phyloP scores from a whole-genome alignment of 2,888 invertebrate genomes.

The Scelioninae gen. 2 region DNA sequence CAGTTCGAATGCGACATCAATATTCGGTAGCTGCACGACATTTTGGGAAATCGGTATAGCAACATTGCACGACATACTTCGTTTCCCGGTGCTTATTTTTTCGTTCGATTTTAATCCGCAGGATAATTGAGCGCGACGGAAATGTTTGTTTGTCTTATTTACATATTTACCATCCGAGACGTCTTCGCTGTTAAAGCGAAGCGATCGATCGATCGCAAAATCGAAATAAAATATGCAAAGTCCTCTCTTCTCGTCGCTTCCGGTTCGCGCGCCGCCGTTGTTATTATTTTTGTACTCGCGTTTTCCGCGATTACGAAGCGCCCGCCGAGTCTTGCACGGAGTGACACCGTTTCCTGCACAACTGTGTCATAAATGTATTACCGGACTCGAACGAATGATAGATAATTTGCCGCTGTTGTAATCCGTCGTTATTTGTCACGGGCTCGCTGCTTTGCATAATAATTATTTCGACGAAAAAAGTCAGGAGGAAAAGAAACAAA shows the following conservation, averaged over 20 bases:
- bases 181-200: too few relatives aligned
- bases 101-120: too few relatives aligned
- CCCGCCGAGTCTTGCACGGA: conserved; percentile 38
- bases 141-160: too few relatives aligned
- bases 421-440: conserved; percentile 34
- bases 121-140: too few relatives aligned
- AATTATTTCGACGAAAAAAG: too few relatives aligned
- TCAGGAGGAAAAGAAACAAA: not conserved
- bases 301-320: conserved; percentile 50
- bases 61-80: too few relatives aligned
- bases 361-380: conserved; percentile 57
- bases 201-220: conserved; percentile 35
- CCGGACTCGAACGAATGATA: conserved; percentile 39
- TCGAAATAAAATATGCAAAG: conserved; percentile 48
- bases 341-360: conserved; percentile 57
- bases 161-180: too few relatives aligned
- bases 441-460: conserved; percentile 21
- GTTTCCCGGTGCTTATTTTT: too few relatives aligned
- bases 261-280: conserved; percentile 26
- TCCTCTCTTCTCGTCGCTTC: conserved; percentile 44
- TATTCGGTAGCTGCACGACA: too few relatives aligned
- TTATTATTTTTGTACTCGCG: conserved; percentile 53
- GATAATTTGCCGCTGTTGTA: conserved; percentile 45
- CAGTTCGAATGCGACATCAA: too few relatives aligned
- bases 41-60: too few relatives aligned